A percentile compares a stretch with the other conserved stretches of the same genome.
phyloP scores from a whole-genome alignment of 2,113 vertebrate species.

The Pleuronectes platessa region DNA sequence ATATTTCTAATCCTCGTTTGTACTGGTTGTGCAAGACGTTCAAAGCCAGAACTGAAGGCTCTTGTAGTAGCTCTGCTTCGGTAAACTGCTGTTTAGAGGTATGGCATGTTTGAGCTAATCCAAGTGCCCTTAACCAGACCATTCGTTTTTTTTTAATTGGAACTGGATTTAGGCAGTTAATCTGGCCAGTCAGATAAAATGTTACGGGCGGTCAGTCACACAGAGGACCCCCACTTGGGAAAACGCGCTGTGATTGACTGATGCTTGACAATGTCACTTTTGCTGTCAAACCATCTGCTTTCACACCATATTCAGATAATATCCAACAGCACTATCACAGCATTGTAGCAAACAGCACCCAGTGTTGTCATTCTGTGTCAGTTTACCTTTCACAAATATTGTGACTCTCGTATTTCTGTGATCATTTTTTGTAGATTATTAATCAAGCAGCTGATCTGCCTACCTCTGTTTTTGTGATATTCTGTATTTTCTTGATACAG shows the following conservation, averaged over 20 bases:
- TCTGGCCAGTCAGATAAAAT: slow-evolving; percentile 70
- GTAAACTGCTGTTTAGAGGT: slow-evolving; percentile 55
- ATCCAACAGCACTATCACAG: slow-evolving; percentile 1
- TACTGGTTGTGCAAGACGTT: background rate
- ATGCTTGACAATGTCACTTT: slow-evolving; percentile 36
- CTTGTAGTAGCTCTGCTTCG: background rate
- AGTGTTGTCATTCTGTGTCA: slow-evolving; percentile 13
- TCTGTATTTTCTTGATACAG: slow-evolving; percentile 72
- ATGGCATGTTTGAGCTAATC: slow-evolving; percentile 62
- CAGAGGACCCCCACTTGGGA: slow-evolving; percentile 64
- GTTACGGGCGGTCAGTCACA: slow-evolving; percentile 63
- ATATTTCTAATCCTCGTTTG: background rate
- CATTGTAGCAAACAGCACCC: slow-evolving; percentile 1
- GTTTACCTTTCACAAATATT: slow-evolving; percentile 21
- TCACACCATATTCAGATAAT: slow-evolving; percentile 10
- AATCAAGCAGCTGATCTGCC: background rate
- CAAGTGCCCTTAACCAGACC: slow-evolving; percentile 57
- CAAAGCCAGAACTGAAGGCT: background rate
- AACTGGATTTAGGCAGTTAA: slow-evolving; percentile 69
- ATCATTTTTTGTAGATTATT: background rate
- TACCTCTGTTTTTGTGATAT: slow-evolving; percentile 7
- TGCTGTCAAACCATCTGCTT: slow-evolving; percentile 17
- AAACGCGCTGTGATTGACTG: slow-evolving; percentile 47
- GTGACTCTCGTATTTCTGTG: slow-evolving; percentile 3
- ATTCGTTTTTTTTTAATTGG: slow-evolving; percentile 72